Percentiles rank a stretch among this genome's conserved stretches.
These are phyloP conservation scores for Leptestheria dahalacensis DNA, from an alignment of 1,140 invertebrate species.

Conservation along the genomic window DNA sequence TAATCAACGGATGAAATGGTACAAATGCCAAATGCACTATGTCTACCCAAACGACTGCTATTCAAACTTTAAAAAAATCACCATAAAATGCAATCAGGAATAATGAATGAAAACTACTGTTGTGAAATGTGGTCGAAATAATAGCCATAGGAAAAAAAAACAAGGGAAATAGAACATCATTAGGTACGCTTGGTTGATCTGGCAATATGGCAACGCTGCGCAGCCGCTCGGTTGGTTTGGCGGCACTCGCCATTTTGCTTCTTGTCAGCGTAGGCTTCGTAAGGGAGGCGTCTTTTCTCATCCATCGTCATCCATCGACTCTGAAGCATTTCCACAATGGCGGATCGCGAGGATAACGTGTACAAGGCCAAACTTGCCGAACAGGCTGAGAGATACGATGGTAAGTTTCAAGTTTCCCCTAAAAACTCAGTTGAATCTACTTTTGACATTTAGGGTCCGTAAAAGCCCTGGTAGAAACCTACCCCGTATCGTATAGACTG, in stretches of 20 bases:
- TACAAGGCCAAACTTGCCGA: slow-evolving; percentile 92
- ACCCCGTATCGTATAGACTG: too few species aligned
- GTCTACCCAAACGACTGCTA: too few species aligned
- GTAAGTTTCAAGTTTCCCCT: slow-evolving; percentile 58
- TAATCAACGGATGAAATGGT: too few species aligned
- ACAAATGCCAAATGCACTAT: too few species aligned
- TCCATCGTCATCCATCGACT: slow-evolving; percentile 14
- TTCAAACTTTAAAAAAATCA: too few species aligned
- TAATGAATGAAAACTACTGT: too few species aligned
- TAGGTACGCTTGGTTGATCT: too few species aligned
- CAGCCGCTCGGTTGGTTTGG: neutral
- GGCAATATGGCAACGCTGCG: neutral
- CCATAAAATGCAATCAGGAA: too few species aligned
- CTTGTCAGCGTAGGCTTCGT: neutral
- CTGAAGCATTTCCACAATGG: slow-evolving; percentile 42
- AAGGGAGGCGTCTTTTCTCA: slow-evolving; percentile 5
- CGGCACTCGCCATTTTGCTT: neutral
- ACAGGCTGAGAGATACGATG: slow-evolving; percentile 91
- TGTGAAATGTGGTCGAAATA: neutral
- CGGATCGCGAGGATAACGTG: slow-evolving; percentile 87
- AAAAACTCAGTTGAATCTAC: too few species aligned
- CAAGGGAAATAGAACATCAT: too few species aligned
- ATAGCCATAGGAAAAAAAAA: neutral
- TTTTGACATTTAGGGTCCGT: neutral
- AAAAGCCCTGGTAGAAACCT: too few species aligned